These are phyloP conservation scores for Lepeophtheirus salmonis DNA, from an alignment of 1,140 invertebrate genomes.

Conservation along the genomic window DNA sequence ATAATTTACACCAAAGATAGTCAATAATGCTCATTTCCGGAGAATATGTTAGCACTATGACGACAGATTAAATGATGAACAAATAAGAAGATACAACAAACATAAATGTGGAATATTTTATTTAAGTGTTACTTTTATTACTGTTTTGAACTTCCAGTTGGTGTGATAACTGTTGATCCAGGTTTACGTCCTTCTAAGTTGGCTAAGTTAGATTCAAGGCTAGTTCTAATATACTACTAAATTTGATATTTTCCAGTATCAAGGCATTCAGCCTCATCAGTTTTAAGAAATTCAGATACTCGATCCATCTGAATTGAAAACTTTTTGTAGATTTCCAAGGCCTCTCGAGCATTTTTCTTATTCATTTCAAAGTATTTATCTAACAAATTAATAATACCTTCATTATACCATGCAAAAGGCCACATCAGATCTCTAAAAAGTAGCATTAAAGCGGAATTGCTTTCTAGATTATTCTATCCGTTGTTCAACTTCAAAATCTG, in stretches of 20 bases:
- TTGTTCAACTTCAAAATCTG: conserved; percentile 94
- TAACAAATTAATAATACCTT: conserved; percentile 97
- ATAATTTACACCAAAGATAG: too few species aligned
- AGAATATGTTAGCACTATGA: too few species aligned
- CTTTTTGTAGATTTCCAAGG: conserved; percentile 95
- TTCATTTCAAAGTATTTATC: conserved; percentile 99
- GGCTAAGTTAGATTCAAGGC: conserved; percentile 83
- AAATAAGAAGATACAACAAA: too few species aligned
- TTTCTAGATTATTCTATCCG: conserved; percentile 92
- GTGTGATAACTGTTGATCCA: conserved; percentile 50
- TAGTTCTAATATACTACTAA: conserved; percentile 95
- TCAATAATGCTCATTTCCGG: too few species aligned
- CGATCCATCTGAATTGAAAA: conserved; percentile 96
- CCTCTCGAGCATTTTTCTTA: conserved; percentile 77
- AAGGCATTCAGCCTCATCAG: conserved; percentile 91
- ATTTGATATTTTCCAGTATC: conserved; percentile 98
- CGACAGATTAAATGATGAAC: too few species aligned
- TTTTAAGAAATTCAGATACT: conserved; percentile 94
- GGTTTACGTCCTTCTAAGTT: conserved; percentile 76
- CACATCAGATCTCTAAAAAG: conserved; percentile 95
- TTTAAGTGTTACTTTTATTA: too few species aligned
- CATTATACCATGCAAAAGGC: conserved; percentile 97
- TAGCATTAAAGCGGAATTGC: conserved; percentile 95
- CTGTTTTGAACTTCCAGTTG: conserved; percentile 52
- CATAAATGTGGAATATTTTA: too few species aligned